A percentile compares a stretch with the other conserved stretches of the same genome.
phyloP scores from a whole-genome alignment of 1,140 invertebrate genomes.

The Sminthurides bifidus region DNA sequence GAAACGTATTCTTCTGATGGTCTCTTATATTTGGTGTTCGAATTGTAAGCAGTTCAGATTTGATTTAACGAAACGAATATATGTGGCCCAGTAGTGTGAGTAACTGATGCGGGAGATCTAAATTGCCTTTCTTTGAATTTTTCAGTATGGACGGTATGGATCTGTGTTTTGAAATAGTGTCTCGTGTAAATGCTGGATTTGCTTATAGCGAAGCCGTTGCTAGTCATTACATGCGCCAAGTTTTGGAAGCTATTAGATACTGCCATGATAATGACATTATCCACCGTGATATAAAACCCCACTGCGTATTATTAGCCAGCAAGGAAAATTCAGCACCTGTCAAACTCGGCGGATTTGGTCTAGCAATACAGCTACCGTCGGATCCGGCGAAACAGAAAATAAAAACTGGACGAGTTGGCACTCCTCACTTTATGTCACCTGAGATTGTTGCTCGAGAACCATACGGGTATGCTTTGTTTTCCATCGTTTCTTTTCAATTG shows the following conservation, averaged over 20 bases:
- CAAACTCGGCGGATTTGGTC: slow-evolving; percentile 64
- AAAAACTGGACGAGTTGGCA: slow-evolving; percentile 37
- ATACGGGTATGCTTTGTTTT: slow-evolving; percentile 55
- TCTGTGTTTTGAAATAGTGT: slow-evolving; percentile 95
- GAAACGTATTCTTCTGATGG: slow-evolving; percentile 98
- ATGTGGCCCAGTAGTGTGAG: not conserved
- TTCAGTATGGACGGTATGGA: slow-evolving; percentile 96
- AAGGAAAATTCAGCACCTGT: slow-evolving; percentile 96
- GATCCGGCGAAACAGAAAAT: slow-evolving; percentile 28
- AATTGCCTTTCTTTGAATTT: slow-evolving; percentile 38
- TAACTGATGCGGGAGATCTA: slow-evolving; percentile 5
- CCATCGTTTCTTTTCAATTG: too few relatives aligned
- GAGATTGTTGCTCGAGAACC: slow-evolving; percentile 81
- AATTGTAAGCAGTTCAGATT: slow-evolving; percentile 68
- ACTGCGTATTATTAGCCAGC: slow-evolving; percentile 83
- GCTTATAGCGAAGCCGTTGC: slow-evolving; percentile 98
- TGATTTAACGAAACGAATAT: not conserved
- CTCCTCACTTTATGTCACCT: slow-evolving; percentile 93
- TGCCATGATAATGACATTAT: slow-evolving; percentile 96
- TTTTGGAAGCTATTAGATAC: slow-evolving; percentile 84
- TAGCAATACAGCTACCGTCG: slow-evolving; percentile 79
- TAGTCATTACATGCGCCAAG: slow-evolving; percentile 96
- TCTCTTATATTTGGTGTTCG: slow-evolving; percentile 98
- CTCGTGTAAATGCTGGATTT: slow-evolving; percentile 86
- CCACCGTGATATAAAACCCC: slow-evolving; percentile 88